Evolutionary conservation across 2,797 vertebrate genomes (phyloP).

Genomic region (Triplophysa bombifrons): DNA sequence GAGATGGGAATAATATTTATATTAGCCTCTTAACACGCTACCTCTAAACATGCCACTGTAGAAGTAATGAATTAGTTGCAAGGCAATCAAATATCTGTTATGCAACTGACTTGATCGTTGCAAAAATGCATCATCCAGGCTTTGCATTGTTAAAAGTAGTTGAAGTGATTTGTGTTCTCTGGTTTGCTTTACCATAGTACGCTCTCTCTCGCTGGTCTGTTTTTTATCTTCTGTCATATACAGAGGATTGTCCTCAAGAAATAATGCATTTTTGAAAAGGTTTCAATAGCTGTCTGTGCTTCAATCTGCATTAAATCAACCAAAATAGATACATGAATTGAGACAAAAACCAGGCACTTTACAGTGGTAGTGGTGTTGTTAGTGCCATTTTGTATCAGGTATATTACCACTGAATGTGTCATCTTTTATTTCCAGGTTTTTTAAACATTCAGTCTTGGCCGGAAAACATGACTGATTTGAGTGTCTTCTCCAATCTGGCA

Average conservation of each 20-base stretch:
- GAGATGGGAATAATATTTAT: slow-evolving; percentile 47
- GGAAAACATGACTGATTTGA: slow-evolving; percentile 95
- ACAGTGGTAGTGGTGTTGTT: slow-evolving; percentile 15
- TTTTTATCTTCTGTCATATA: slow-evolving; percentile 62
- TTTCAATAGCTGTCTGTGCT: slow-evolving; percentile 64
- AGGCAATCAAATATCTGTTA: slow-evolving; percentile 40
- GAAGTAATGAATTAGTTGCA: slow-evolving; percentile 46
- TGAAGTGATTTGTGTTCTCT: slow-evolving; percentile 24
- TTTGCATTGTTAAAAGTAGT: slow-evolving; percentile 42
- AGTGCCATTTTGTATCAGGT: not conserved
- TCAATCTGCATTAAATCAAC: slow-evolving; percentile 65
- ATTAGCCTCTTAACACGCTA: slow-evolving; percentile 22
- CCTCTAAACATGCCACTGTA: slow-evolving; percentile 6
- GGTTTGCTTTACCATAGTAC: not conserved
- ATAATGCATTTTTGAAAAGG: slow-evolving; percentile 73
- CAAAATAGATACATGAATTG: slow-evolving; percentile 28
- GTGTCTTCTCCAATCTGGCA: slow-evolving; percentile 94
- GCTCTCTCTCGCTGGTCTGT: slow-evolving; percentile 58
- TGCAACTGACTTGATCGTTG: slow-evolving; percentile 38
- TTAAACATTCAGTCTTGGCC: slow-evolving; percentile 98
- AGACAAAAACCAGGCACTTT: not conserved
- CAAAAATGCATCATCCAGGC: slow-evolving; percentile 31
- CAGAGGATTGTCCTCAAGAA: slow-evolving; percentile 63
- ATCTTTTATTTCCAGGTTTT: slow-evolving; percentile 78
- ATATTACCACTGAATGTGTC: slow-evolving; percentile 29